Conservation (phyloP, 2,797 vertebrate species). For the Mastacembelus armatus region DNA sequence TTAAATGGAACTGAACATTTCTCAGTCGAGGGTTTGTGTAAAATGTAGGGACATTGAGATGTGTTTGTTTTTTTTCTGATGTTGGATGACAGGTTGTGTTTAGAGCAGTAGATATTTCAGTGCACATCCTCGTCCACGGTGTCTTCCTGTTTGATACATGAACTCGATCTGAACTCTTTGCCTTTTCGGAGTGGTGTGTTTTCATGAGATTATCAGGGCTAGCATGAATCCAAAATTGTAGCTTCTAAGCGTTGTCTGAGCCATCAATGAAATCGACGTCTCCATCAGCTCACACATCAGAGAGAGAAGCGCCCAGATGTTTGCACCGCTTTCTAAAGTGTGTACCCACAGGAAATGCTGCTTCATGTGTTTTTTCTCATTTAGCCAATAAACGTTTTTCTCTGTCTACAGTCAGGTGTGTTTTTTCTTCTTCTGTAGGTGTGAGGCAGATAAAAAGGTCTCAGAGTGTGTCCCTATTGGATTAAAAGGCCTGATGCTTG, state of each 20-base stretch:
- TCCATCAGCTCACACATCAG: conserved; percentile 1
- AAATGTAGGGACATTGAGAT: conserved; percentile 20
- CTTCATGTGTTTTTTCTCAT: conserved; percentile 31
- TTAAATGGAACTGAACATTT: conserved; percentile 68
- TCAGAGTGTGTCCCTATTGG: neutral
- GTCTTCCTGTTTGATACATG: conserved; percentile 59
- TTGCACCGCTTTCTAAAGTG: conserved; percentile 20
- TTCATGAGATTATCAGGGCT: conserved; percentile 27
- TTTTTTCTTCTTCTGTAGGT: too few species aligned
- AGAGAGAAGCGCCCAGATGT: neutral
- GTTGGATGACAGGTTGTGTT: conserved; percentile 60
- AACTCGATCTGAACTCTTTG: conserved; percentile 20
- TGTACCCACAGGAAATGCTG: conserved; percentile 15
- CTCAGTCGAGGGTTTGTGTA: conserved; percentile 46
- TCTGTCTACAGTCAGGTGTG: neutral
- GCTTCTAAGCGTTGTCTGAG: conserved; percentile 30
- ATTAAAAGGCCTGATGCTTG: neutral
- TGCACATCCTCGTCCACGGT: conserved; percentile 30
- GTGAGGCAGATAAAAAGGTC: too few species aligned
- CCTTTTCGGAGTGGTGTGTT: conserved; percentile 17
- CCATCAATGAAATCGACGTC: conserved; percentile 5
- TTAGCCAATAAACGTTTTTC: conserved; percentile 76
- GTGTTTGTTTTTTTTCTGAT: conserved; percentile 24
- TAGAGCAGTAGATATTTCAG: conserved; percentile 30
- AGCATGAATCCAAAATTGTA: conserved; percentile 40